Evolutionary conservation across 1,140 invertebrate genomes (phyloP).

Genomic region (Hypothenemus hampei): DNA sequence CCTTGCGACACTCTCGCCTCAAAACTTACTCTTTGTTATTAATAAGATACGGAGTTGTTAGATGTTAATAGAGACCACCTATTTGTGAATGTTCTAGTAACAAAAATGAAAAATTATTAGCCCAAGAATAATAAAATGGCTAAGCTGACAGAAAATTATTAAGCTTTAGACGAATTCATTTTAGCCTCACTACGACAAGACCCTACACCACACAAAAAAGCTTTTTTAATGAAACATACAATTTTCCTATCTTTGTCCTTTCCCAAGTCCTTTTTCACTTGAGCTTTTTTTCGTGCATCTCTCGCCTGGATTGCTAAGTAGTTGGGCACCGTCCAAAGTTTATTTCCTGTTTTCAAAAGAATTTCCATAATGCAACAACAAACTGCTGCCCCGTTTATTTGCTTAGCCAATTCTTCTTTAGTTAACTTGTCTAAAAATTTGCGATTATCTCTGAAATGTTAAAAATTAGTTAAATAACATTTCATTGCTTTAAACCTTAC

Average conservation of each 20-base stretch:
- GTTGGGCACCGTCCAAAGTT: slow-evolving; percentile 73
- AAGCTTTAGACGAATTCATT: slow-evolving; percentile 16
- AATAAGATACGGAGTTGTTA: no score
- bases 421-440: slow-evolving; percentile 33
- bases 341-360: slow-evolving; percentile 48
- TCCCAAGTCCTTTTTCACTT: slow-evolving; percentile 37
- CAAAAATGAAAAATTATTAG: no score
- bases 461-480: not conserved
- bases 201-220: slow-evolving; percentile 32
- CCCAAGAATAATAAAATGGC: no score
- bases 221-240: slow-evolving; percentile 36
- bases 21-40: no score
- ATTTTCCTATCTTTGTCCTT: slow-evolving; percentile 38
- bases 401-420: slow-evolving; percentile 39
- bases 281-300: slow-evolving; percentile 42
- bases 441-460: slow-evolving; percentile 31
- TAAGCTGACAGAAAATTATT: no score
- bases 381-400: slow-evolving; percentile 40
- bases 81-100: no score
- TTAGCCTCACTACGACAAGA: slow-evolving; percentile 27
- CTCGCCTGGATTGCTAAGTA: slow-evolving; percentile 63
- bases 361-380: slow-evolving; percentile 41
- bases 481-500: slow-evolving; percentile 27
- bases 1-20: no score
- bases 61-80: no score